Base-by-base conservation (phyloP, 2,888 invertebrate species). In the Pseudoips prasinana region DNA sequence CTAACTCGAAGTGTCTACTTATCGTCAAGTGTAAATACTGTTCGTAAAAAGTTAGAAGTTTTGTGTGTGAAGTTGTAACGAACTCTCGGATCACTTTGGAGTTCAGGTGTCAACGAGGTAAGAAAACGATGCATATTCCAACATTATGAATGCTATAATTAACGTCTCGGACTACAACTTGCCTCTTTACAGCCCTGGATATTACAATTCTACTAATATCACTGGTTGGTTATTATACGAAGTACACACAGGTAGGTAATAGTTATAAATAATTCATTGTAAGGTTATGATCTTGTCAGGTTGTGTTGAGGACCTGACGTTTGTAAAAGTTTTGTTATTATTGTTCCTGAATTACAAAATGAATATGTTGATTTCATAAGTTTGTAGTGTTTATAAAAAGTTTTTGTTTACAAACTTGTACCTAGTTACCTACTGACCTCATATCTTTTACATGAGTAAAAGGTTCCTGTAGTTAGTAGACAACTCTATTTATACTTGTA, bases 21-120 rank as follows among this genome's bases (percentile, higher is more conserved):
- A 61, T 61, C 61, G 56, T 65, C 33, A 58, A 66, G 73, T 78
- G 72, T 45, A 58, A 57, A 61, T 49, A 73, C 70, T 75, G 50
- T 67, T 63, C 49, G 58, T 64, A 42, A 54, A 76, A 83, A 83
- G 73, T 84, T 80, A 37, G 59, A 77, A 82, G 81, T 79, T 81
- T 79, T 63, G 75, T 78, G 78, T 71, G 73, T 74, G 78, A 85
- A 87, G 84, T 85, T 85, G 51, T 78, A 85, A 85, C 85, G 81
- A 85, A 85, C 85, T 85, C 82, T 69, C 61, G 73, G 78, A 86
- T 83, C 79, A 75, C 75, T 84, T 76, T 68, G 75, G 77, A 78
- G 76, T 85, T 86, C 83, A 86, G 88, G 87, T 89, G 88, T 88
- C 87, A 88, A 87, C 81, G 88, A 88, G 88, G 89, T 88, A 88